Evolutionary conservation across 2,888 invertebrate species (phyloP), one percentile per base, ranked within the genome.

Genomic region (Microctonus aethiopoides): DNA sequence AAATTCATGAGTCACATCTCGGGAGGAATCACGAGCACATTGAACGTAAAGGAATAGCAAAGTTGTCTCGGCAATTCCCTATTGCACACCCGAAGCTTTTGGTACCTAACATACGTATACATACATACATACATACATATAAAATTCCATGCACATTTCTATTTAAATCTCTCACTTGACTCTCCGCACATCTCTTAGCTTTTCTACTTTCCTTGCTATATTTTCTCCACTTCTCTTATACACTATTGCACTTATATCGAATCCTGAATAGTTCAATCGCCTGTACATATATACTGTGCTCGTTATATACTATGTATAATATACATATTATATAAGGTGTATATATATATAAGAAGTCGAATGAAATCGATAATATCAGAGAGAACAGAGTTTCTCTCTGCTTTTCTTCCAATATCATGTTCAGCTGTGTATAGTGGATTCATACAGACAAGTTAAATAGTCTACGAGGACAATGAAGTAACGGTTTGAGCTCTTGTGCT

Each of bases 391-490:
- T 57, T 57, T 34, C 57, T 57, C 32, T 57, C 34, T 29, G n/a
- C n/a, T 57, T 32, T 29, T 26, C 29, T n/a, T n/a, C 5, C 29
- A n/a, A 34, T 20, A 57, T 36, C 57, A 24, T 57, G 39, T 61
- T 46, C 24, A 52, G 52, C 22, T 46, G 22, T 11, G n/a, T n/a
- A n/a, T n/a, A 32, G 11, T 16, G 20, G 16, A 32, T 26, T 32
- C 3, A 46, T 7, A 29, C 29, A 3, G 7, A 32, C 56, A 64
- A 29, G 57, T 63, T 24, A 68, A 60, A 61, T 26, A 67, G 34
- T n/a, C 51, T 36, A 51, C 9, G 34, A 60, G 46, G 57, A 68
- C 63, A 68, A 68, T 68, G 51, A 57, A 46, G 11, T 57, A 24
- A 34, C 46, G 51, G 57, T 61, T 67, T 46, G 52, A 60, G 61